phyloP scores from a whole-genome alignment of 2,797 vertebrate genomes.

The Sciurus carolinensis region DNA sequence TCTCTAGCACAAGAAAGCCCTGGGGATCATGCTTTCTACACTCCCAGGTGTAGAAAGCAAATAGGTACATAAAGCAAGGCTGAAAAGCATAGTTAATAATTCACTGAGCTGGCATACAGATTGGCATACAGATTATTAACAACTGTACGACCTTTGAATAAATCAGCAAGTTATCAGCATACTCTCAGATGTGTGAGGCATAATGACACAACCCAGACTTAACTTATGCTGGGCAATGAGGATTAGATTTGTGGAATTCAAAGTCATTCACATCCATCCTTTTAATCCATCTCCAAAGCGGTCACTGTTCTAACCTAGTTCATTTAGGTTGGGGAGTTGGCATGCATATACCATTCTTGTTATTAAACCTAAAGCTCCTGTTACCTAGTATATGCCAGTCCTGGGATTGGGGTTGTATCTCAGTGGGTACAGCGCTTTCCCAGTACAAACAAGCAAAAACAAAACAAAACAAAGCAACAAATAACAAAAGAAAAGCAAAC shows the following conservation, averaged over 20 bases:
- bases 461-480: no score
- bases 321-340: background rate
- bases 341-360: background rate
- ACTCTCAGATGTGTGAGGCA: background rate
- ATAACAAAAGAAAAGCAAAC: no score
- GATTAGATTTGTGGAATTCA: background rate
- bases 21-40: constrained; percentile 38
- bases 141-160: constrained; percentile 35
- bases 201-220: background rate
- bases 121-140: constrained; percentile 41
- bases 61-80: constrained; percentile 28
- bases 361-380: background rate
- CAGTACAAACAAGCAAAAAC: background rate
- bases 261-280: background rate
- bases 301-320: background rate
- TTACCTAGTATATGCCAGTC: background rate
- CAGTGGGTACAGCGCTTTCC: background rate
- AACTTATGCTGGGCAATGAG: background rate
- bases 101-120: constrained; percentile 24
- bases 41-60: constrained; percentile 61
- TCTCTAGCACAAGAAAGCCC: constrained; percentile 10
- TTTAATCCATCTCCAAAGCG: background rate
- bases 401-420: background rate
- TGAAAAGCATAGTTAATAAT: constrained; percentile 41
- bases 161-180: background rate